A percentile compares a stretch with the other conserved stretches of the same genome.
phyloP scores from a whole-genome alignment of 53 echinoderm and acorn worm genomes.

The Stichopus horrens region DNA sequence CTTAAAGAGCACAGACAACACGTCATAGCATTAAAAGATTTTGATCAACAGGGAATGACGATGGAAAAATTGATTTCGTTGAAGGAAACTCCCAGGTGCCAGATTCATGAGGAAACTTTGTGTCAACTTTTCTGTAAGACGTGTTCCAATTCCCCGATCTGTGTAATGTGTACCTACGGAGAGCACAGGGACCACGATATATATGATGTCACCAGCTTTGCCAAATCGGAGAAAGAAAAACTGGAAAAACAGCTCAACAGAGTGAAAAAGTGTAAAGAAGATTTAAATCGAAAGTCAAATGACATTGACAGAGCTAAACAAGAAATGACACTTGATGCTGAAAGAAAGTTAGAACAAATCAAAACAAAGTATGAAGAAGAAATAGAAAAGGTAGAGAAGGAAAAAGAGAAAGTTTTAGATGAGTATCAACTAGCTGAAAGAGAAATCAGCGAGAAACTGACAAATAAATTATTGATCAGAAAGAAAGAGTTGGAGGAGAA shows the following conservation, averaged over 20 bases:
- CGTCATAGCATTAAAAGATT: not conserved
- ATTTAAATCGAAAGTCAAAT: too few species aligned
- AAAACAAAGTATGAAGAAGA: not conserved
- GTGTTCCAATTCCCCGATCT: not conserved
- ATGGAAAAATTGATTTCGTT: not conserved
- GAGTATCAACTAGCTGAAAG: not conserved
- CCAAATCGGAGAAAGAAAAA: too few species aligned
- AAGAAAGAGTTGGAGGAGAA: too few species aligned
- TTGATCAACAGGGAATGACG: not conserved
- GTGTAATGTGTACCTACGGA: too few species aligned
- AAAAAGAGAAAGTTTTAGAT: conserved; percentile 4
- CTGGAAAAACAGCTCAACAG: too few species aligned
- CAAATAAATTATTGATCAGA: not conserved
- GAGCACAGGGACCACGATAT: too few species aligned
- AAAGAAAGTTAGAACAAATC: not conserved
- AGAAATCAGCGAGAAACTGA: not conserved
- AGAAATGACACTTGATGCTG: not conserved
- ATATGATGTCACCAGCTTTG: too few species aligned
- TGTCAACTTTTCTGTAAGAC: not conserved
- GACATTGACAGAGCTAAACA: too few species aligned
- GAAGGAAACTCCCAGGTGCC: not conserved
- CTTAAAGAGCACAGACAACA: not conserved
- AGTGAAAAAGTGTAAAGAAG: too few species aligned
- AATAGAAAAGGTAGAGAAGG: not conserved
- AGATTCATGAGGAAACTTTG: not conserved